phyloP scores from a whole-genome alignment of 2,888 invertebrate species.

The Epicampocera succincta region DNA sequence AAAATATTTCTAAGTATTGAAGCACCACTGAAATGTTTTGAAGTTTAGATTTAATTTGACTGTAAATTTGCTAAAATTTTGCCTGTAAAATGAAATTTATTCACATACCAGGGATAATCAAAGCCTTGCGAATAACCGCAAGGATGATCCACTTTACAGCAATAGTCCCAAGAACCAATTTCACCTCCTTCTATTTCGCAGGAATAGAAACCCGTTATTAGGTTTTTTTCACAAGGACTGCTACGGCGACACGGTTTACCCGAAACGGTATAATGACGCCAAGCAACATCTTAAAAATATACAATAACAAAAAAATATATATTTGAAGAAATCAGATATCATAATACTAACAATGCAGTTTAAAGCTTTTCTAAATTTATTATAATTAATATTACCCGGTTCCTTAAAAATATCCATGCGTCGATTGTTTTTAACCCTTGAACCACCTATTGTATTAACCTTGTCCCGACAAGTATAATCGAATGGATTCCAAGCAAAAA shows the following conservation, averaged over 20 bases:
- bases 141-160: constrained; percentile 90
- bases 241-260: constrained; percentile 90
- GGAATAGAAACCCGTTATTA: constrained; percentile 90
- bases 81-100: no score
- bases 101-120: constrained; percentile 89
- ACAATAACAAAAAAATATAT: not conserved
- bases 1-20: no score
- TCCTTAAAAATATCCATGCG: constrained; percentile 82
- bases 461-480: constrained; percentile 86
- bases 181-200: constrained; percentile 90
- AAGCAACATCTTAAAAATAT: constrained; percentile 82
- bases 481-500: constrained; percentile 90
- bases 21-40: no score
- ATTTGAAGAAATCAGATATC: not conserved
- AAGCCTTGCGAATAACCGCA: constrained; percentile 93
- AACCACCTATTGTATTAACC: constrained; percentile 81
- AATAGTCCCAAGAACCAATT: constrained; percentile 91
- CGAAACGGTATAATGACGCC: constrained; percentile 90
- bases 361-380: no score
- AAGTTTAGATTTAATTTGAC: no score
- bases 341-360: no score
- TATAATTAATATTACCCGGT: constrained; percentile 78
- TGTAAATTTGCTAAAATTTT: no score
- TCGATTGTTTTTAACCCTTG: constrained; percentile 81
- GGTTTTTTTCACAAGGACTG: constrained; percentile 87